Evolutionary conservation across 2,888 invertebrate species (phyloP), one percentile per base, ranked within the genome.

Genomic region (Leptinotarsa rubiginosa): DNA sequence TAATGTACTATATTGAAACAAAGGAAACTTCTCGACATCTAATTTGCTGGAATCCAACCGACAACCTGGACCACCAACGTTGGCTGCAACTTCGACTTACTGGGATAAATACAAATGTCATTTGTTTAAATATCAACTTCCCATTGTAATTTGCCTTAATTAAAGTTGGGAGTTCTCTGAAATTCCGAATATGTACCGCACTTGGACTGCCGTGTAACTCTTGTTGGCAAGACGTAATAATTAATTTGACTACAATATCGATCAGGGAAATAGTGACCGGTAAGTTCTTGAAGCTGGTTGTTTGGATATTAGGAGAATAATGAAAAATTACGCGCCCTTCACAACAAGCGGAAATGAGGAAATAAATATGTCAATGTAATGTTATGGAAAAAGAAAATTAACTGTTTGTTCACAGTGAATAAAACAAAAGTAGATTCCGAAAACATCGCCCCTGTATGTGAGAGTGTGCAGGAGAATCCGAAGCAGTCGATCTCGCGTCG

Each of bases 61-160:
- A 4, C 56, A 22, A 62, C 41, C 31, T n/a, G 41, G n/a, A 22
- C 15, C 67, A 67, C 25, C 25, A 18, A 67, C 22, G 16, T 25
- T n/a, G 66, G 50, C 66, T 4, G 49, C 22, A 4, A 22, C 47
- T 16, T 50, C 66, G 4, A 1, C 22, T 15, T 22, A 20, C 66
- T 66, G 22, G 49, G 67, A 69, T 16, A 47, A 56, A 56, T 69
- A 69, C 56, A 56, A 69, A 59, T 22, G 56, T 47, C 69, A 69
- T 47, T 56, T 20, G 47, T 56, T 54, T 56, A 69, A 69, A 59
- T 69, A 69, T 56, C 56, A 54, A 69, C 47, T 69, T 56, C 69
- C 18, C 47, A 69, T 69, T 69, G 69, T 69, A 56, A 69, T 69
- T 69, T 31, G 69, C 69, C 59, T 25, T 56, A 56, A 69, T 69